A percentile compares a stretch with the other conserved stretches of the same genome.
These are phyloP conservation scores for Steatornis caripensis DNA, from an alignment of 2,113 vertebrate genomes.

Conservation along the genomic window DNA sequence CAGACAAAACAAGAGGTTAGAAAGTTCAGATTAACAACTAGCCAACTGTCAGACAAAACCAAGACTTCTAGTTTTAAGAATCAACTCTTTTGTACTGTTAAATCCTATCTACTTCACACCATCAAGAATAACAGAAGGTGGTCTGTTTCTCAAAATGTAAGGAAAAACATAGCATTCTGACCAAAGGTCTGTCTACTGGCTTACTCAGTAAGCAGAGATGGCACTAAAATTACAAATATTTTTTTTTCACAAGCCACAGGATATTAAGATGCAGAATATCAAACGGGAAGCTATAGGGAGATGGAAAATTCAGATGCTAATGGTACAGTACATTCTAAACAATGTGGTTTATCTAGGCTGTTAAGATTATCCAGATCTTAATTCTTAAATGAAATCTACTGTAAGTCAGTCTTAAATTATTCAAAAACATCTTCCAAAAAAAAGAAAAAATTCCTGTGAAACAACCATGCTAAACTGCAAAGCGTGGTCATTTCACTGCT, in stretches of 20 bases:
- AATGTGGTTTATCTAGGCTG: background rate
- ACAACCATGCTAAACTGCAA: background rate
- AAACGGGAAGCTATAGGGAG: background rate
- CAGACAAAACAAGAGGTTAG: background rate
- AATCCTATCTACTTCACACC: background rate
- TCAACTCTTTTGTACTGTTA: background rate
- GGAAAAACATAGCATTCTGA: background rate
- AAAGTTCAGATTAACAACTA: background rate
- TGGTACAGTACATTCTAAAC: background rate
- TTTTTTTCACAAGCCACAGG: background rate
- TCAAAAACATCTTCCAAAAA: background rate
- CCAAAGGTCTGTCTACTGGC: background rate
- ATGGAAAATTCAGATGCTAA: background rate
- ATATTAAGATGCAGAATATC: background rate
- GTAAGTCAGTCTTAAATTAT: background rate
- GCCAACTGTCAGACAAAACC: background rate
- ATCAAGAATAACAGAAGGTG: background rate
- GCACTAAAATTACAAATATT: background rate
- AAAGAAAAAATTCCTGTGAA: background rate
- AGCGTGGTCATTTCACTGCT: background rate
- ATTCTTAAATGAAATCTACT: background rate
- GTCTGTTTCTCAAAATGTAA: background rate
- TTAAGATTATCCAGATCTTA: background rate
- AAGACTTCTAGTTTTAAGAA: background rate
- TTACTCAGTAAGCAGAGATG: background rate